Evolutionary conservation across 2,888 invertebrate genomes (phyloP), one percentile per base, ranked within the genome.

Genomic region (Drosophila limbata): DNA sequence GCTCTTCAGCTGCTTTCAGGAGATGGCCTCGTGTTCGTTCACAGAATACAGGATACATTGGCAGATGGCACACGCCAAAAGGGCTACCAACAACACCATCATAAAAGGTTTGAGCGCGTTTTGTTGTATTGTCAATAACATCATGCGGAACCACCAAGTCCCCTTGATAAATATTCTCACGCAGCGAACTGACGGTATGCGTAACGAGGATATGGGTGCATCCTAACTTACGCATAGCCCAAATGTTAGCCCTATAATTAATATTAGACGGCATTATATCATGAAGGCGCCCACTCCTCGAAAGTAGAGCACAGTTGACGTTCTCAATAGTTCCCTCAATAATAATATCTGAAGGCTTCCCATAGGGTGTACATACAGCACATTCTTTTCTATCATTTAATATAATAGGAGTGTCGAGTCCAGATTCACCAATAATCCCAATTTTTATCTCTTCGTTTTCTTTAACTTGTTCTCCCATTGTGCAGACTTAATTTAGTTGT

Each of bases 341-440:
- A 37, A 98, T 93, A 45, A 94, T 94, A 92, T 97, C 97, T 0
- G 97, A 96, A 0, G 98, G 97, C 61, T 93, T 92, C 3, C 99
- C 98, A 92, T 94, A 98, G 0, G 96, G 96, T 0, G 98, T 98
- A 3, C 92, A 93, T 0, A 97, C 94, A n/a, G 90, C 89, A 64
- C 93, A 94, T 90, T 96, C 96, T 4, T 92, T 92, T 31, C 95
- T 94, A 84, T 95, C 94, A 89, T 95, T 94, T 40, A 99, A 93
- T 51, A 98, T 94, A 55, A 94, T 93, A 0, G 97, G 96, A 91
- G 98, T 95, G 87, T 97, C 97, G 51, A 99, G 94, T 0, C 99
- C 99, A 10, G 98, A 96, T 0, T 99, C 99, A 13, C 98, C 98
- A 90, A 99, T 98, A 62, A 99, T 98, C 47, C 98, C 99, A 88